Evolutionary conservation across 2,113 vertebrate genomes (phyloP), one percentile per base, ranked within the genome.

Genomic region (Triplophysa tibetana): DNA sequence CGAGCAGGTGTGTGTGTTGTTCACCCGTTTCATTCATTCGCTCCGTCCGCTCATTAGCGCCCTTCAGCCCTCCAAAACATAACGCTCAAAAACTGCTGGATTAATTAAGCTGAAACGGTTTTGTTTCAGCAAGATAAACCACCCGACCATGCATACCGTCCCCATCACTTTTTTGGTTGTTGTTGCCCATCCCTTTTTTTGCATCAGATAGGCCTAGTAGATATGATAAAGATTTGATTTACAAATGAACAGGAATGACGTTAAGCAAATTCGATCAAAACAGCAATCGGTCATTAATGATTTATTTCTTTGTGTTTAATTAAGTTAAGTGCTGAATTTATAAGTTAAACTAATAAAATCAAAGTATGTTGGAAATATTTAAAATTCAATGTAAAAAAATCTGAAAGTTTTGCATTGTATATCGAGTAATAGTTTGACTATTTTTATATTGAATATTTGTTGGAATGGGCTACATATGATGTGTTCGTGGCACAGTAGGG

Each of bases 1-100:
- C 86, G 88, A 92, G 91, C 91, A 93, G 93, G 93, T 93, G 93
- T 88, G 86, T 90, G 88, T 83, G 87, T 80, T 85, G 85, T 89
- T 84, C 85, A 82, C 24, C 80, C 78, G 73, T 70, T 77, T 85
- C 73, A 64, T 87, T 90, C 85, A 88, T 79, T 85, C 89, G 85
- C 90, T 89, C 83, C 81, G 66, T 88, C 70, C 65, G 83, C 84
- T 88, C 83, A 91, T 88, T 87, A 85, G 85, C 87, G 85, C 88
- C 86, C 88, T 78, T 78, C 87, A 56, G 50, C 75, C 73, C 72
- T 79, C 41, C 61, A 77, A 64, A 73, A 67, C 67, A 86, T 63
- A 66, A 81, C 65, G 74, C 84, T 78, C 50, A 65, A 60, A 54
- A 79, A 76, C 79, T 68, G 80, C 78, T 81, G 82, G 61, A 77